Percentiles rank a stretch among this genome's conserved stretches.
phyloP scores from a whole-genome alignment of 2,888 invertebrate species.

The Anorthoa munda region DNA sequence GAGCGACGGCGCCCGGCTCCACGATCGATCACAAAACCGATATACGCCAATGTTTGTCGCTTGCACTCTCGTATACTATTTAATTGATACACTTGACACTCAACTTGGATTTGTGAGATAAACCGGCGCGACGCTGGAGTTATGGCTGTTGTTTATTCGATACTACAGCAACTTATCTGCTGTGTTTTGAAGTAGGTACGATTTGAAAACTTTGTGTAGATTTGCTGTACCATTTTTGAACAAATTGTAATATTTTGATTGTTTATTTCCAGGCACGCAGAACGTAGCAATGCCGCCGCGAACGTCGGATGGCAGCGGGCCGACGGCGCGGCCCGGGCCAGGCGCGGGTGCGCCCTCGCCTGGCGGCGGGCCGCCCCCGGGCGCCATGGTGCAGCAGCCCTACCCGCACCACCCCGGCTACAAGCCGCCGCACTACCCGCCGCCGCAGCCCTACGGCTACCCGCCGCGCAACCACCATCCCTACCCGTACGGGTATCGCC shows the following conservation, averaged over 20 bases:
- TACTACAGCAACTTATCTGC: slow-evolving; percentile 1
- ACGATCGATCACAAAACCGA: slow-evolving; percentile 80
- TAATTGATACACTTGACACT: slow-evolving; percentile 73
- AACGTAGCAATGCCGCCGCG: slow-evolving; percentile 99
- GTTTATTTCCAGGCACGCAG: slow-evolving; percentile 93
- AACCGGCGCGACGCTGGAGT: slow-evolving; percentile 52
- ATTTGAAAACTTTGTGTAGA: neutral
- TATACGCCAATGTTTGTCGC: slow-evolving; percentile 70
- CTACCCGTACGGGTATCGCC: slow-evolving; percentile 87
- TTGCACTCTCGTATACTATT: slow-evolving; percentile 78
- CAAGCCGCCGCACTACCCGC: slow-evolving; percentile 88
- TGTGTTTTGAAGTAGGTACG: slow-evolving; percentile 21
- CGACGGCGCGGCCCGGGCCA: slow-evolving; percentile 78
- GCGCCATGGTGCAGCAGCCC: slow-evolving; percentile 85
- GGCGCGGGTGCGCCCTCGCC: slow-evolving; percentile 79
- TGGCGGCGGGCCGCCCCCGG: slow-evolving; percentile 82
- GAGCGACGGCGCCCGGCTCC: slow-evolving; percentile 66
- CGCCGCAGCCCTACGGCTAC: slow-evolving; percentile 86
- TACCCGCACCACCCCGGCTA: slow-evolving; percentile 85
- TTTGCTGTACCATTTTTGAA: neutral
- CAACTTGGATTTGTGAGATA: slow-evolving; percentile 68
- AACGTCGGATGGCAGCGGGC: slow-evolving; percentile 92
- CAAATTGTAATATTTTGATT: neutral
- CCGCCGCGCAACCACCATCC: slow-evolving; percentile 89
- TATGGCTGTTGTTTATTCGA: slow-evolving; percentile 31